Conservation (phyloP, 2,113 vertebrate genomes). For the Triplophysa dalaica region DNA sequence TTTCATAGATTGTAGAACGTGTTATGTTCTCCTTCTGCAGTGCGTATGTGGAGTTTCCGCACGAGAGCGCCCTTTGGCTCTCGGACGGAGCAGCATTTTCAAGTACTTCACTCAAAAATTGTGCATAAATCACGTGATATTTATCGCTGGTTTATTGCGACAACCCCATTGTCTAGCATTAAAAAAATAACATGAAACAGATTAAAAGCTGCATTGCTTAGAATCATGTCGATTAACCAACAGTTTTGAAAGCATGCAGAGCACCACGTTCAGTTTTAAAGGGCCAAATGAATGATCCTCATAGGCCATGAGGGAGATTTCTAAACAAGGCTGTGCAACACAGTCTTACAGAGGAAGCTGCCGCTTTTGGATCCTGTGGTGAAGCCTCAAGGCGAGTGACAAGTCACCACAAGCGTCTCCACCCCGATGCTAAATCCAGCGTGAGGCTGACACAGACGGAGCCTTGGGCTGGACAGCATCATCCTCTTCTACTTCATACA, state of each 20-base stretch:
- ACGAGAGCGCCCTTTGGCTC: too few species aligned
- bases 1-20: too few species aligned
- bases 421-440: conserved; percentile 40
- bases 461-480: conserved; percentile 49
- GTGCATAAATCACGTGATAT: too few species aligned
- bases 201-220: neutral
- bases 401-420: conserved; percentile 25
- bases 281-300: conserved; percentile 6
- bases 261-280: neutral
- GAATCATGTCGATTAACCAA: neutral
- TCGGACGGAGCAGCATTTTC: too few species aligned
- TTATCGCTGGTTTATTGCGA: too few species aligned
- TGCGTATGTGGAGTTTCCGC: too few species aligned
- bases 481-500: conserved; percentile 8
- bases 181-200: neutral
- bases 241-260: neutral
- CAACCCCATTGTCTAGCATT: neutral
- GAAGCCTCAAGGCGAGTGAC: conserved; percentile 13
- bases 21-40: too few species aligned
- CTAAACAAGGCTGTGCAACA: neutral
- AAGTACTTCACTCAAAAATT: too few species aligned
- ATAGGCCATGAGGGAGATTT: neutral
- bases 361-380: conserved; percentile 26
- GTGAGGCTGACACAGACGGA: conserved; percentile 21
- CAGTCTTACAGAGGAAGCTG: conserved; percentile 5